phyloP scores from a whole-genome alignment of 2,888 invertebrate species.

The Lasioglossum figueresi region DNA sequence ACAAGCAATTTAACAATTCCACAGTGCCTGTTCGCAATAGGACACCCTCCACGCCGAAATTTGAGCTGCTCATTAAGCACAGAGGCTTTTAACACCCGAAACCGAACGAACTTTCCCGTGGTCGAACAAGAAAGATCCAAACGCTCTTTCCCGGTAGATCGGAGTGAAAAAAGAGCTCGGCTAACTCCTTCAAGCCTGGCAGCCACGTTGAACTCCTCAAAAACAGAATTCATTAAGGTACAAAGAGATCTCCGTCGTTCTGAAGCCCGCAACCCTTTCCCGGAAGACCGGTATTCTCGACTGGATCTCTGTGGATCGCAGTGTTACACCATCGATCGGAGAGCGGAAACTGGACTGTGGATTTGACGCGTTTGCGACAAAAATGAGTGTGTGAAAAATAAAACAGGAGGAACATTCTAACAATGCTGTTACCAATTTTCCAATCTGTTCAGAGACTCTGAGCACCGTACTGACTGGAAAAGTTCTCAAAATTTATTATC shows the following conservation, averaged over 20 bases:
- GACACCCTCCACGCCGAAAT: background rate
- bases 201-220: conserved; percentile 2
- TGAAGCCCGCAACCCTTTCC: background rate
- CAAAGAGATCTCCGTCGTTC: conserved; percentile 5
- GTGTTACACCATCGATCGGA: background rate
- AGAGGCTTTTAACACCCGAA: background rate
- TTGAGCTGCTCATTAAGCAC: conserved; percentile 1
- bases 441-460: too few species aligned
- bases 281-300: background rate
- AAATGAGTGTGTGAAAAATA: background rate
- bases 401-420: background rate
- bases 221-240: conserved; percentile 12
- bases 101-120: background rate
- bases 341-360: background rate
- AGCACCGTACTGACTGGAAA: too few species aligned
- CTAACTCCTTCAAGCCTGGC: background rate
- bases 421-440: background rate
- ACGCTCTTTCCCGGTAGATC: background rate
- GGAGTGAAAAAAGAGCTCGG: background rate
- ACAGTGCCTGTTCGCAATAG: background rate
- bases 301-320: background rate
- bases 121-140: background rate
- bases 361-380: background rate
- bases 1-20: background rate
- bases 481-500: too few species aligned